phyloP scores from a whole-genome alignment of 37 sponge, comb jelly and placozoan genomes.

The Diacarnus erythraeanus region DNA sequence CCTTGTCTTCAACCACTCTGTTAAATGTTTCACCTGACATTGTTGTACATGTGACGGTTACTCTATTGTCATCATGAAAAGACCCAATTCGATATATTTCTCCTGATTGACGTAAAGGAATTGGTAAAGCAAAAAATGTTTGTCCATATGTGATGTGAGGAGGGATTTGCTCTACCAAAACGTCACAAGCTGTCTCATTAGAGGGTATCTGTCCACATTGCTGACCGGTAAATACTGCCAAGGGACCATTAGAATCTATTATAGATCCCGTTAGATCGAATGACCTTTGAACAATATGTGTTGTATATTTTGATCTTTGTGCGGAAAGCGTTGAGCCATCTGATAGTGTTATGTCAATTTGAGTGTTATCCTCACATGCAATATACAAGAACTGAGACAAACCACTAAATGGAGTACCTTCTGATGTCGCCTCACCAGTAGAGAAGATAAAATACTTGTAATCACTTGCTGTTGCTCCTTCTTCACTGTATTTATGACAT shows the following conservation, averaged over 20 bases:
- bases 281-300: not conserved
- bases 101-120: constrained; percentile 8
- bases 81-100: constrained; percentile 27
- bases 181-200: constrained; percentile 37
- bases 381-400: not conserved
- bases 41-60: constrained; percentile 31
- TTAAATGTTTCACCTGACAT: too few species aligned
- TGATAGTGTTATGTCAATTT: not conserved
- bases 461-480: not conserved
- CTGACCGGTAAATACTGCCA: constrained; percentile 39
- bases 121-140: constrained; percentile 15
- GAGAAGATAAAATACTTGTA: not conserved
- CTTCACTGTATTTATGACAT: not conserved
- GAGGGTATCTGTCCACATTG: constrained; percentile 48
- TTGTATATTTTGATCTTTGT: not conserved
- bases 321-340: too few species aligned
- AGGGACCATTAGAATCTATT: constrained; percentile 24
- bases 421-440: not conserved
- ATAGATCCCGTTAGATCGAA: constrained; percentile 45
- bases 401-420: too few species aligned
- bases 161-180: constrained; percentile 61
- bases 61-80: constrained; percentile 14
- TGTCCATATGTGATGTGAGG: constrained; percentile 17
- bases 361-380: not conserved
- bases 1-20: too few species aligned